Conservation (phyloP, 2,888 invertebrate species). For the Norana najaformis region DNA sequence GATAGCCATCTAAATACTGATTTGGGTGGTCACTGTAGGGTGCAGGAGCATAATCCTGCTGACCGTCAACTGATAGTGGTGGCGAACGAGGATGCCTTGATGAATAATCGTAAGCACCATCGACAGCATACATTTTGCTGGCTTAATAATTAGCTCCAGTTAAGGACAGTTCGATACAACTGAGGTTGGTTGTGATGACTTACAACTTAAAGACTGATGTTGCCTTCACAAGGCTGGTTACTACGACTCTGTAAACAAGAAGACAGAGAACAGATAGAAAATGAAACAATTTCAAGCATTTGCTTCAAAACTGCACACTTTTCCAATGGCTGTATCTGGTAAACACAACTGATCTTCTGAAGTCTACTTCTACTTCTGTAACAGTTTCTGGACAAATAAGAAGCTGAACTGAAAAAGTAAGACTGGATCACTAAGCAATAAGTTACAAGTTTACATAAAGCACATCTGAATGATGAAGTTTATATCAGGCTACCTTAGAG, state of each 20-base stretch:
- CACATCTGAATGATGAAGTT: too few species aligned
- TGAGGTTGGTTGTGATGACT: not conserved
- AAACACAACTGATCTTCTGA: too few species aligned
- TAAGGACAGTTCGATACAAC: not conserved
- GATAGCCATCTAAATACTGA: not conserved
- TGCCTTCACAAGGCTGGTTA: not conserved
- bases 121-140: conserved; percentile 16
- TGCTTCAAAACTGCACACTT: not conserved
- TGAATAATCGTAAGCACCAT: conserved; percentile 2
- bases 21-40: not conserved
- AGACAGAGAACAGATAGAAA: not conserved
- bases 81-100: not conserved
- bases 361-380: too few species aligned
- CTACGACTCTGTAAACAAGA: not conserved
- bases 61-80: conserved; percentile 8
- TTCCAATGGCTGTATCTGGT: not conserved
- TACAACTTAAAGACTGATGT: not conserved
- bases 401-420: too few species aligned
- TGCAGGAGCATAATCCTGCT: not conserved
- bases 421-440: too few species aligned
- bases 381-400: too few species aligned
- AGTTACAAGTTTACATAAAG: too few species aligned
- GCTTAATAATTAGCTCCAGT: not conserved
- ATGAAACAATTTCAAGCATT: not conserved
- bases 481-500: too few species aligned